phyloP scores from a whole-genome alignment of 92 coral and sea anemone species.

The Parazoanthus swiftii region DNA sequence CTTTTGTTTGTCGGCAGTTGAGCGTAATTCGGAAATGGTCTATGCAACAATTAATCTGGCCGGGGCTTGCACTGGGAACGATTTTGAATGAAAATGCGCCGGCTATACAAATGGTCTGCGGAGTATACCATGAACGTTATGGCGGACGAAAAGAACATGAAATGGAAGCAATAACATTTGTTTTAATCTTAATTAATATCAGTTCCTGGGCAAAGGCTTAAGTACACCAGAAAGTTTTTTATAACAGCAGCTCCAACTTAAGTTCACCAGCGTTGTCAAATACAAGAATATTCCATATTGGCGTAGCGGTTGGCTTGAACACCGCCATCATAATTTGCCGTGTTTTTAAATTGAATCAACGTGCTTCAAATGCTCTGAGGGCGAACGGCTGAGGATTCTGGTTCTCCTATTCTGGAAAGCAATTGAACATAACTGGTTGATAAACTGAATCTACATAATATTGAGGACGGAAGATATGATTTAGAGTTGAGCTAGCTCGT shows the following conservation, averaged over 20 bases:
- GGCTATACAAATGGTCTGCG: constrained; percentile 18
- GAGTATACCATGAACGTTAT: not conserved
- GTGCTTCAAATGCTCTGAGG: not conserved
- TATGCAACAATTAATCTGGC: no score
- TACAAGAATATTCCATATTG: not conserved
- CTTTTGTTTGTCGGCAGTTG: no score
- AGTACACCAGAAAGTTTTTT: not conserved
- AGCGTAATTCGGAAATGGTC: no score
- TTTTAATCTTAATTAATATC: not conserved
- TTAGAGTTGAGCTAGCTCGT: not conserved
- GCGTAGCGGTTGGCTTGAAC: not conserved
- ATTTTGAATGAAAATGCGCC: not conserved
- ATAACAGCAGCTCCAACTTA: not conserved
- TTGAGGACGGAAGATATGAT: not conserved
- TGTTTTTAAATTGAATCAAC: not conserved
- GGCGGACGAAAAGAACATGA: not conserved
- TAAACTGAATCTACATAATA: not conserved
- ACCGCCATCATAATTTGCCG: not conserved
- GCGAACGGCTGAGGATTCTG: not conserved
- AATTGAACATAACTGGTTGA: not conserved
- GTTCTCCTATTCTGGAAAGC: not conserved
- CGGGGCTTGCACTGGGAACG: no score
- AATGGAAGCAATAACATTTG: not conserved
- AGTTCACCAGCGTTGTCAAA: not conserved
- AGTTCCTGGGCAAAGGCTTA: not conserved